Evolutionary conservation across 2,888 invertebrate genomes (phyloP), one percentile per base, ranked within the genome.

Genomic region (Selenia dentaria): DNA sequence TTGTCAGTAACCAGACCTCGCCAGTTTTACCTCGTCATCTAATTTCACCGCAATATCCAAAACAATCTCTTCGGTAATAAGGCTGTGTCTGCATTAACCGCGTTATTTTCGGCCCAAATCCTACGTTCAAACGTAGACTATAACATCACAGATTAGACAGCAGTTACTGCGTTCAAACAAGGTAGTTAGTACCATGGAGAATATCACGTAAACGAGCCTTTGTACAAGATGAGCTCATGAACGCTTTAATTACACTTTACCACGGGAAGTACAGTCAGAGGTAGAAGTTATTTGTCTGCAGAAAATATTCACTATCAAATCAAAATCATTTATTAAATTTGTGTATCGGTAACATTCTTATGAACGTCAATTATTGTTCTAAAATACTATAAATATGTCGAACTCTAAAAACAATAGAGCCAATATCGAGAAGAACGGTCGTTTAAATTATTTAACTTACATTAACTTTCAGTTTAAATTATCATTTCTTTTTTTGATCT

Each of bases 181-280:
- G 16, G 4, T 16, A 16, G 16, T 16, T 16, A 22, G 8, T 22
- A 6, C 8, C 6, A 8, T 22, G 6, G 2, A 36, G 40, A 58
- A 58, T 65, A 68, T 67, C 70, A 59, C 61, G 70, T 68, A 69
- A 70, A 69, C 64, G 59, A 69, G 53, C 13, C 66, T 70, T 73
- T 70, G 70, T 56, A 34, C 42, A 51, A 57, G 58, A 64, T 54
- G 60, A 57, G 57, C 50, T 57, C 51, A 37, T 29, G 57, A 55
- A 58, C 55, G 51, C 40, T 63, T 62, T 62, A 63, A 66, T 68
- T 63, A 53, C 60, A 57, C 56, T 57, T 51, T 59, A 56, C 51
- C 27, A 28, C 37, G 27, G 18, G 22, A 25, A 12, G 49, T 54
- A 51, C 51, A 28, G 44, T 47, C 42, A 5, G 10, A 12, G 11